Evolutionary conservation across 2,797 vertebrate species (phyloP).

Genomic region (Channallabes apus): DNA sequence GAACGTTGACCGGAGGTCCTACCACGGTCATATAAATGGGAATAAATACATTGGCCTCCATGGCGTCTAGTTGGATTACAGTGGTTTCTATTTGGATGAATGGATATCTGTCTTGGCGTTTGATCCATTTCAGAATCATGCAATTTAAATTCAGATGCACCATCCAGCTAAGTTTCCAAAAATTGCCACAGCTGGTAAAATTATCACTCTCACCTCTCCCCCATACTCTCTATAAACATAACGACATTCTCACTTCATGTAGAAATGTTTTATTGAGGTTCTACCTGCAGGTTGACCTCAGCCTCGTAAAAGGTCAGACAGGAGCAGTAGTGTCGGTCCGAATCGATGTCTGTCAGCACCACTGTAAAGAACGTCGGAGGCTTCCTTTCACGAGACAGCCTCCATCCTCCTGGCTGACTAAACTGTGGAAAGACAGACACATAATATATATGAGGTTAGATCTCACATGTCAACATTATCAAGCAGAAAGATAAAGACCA

Average conservation of each 20-base stretch:
- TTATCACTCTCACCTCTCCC: background rate
- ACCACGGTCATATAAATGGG: no score
- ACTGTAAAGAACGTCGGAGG: conserved; percentile 94
- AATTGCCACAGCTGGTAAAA: background rate
- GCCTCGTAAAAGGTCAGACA: conserved; percentile 97
- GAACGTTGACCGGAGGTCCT: no score
- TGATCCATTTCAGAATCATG: background rate
- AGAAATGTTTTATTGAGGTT: background rate
- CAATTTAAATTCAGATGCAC: background rate
- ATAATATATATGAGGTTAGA: background rate
- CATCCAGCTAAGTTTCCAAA: background rate
- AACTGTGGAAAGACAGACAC: conserved; percentile 76
- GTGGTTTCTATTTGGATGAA: no score
- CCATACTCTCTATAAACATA: background rate
- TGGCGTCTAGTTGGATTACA: no score
- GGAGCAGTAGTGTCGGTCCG: conserved; percentile 95
- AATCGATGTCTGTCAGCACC: conserved; percentile 97
- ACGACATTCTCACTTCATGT: background rate
- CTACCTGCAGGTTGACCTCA: conserved; percentile 94
- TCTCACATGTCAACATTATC: background rate
- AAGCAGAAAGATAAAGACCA: background rate
- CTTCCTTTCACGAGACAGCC: conserved; percentile 87
- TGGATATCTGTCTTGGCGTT: background rate
- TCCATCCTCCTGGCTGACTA: conserved; percentile 97
- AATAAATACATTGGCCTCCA: no score